Evolutionary conservation across 1,140 invertebrate species (phyloP), one percentile per base, ranked within the genome.

Genomic region (Scaptomyza pallida): DNA sequence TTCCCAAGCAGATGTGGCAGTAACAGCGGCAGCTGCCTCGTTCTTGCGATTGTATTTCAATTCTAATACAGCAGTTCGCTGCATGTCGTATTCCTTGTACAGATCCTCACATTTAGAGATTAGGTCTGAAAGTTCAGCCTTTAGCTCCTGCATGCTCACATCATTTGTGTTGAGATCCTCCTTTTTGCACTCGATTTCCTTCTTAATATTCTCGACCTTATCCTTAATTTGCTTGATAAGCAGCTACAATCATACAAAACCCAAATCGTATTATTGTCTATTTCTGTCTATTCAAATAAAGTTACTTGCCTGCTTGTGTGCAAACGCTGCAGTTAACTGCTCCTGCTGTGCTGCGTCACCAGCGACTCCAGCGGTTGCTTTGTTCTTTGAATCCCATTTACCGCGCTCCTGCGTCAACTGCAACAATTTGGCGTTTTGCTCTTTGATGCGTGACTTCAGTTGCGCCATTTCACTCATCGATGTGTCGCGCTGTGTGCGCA

Each of bases 381-480:
- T 91, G 68, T 71, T 96, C 89, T 95, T 96, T 6, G 95, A 94
- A 78, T 97, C 96, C 41, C 97, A 92, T 69, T 95, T 95, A 0
- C 94, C 94, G 71, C 97, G 97, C 83, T 98, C 96, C 89, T 97
- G 96, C 78, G 95, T 96, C 2, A 97, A 91, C 1, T 94, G 92
- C 8, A 98, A 92, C 61, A 98, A 93, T 80, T 95, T 94, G 4
- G 95, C 94, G 90, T 96, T 98, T 76, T 97, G 94, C 80, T 97
- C 97, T 78, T 97, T 96, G 1, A 97, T 92, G 81, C 94, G 94
- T 40, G 94, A 94, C 90, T 99, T 98, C 3, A 99, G 92, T 44
- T 95, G 94, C 10, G 96, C 94, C 94, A 99, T 98, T 80, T 98
- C 97, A 51, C 95, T 94, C 92, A 99, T 94, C 74, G 97, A 97